Evolutionary conservation across 2,113 vertebrate genomes (phyloP), one percentile per base, ranked within the genome.

Genomic region (Saguinus midas): DNA sequence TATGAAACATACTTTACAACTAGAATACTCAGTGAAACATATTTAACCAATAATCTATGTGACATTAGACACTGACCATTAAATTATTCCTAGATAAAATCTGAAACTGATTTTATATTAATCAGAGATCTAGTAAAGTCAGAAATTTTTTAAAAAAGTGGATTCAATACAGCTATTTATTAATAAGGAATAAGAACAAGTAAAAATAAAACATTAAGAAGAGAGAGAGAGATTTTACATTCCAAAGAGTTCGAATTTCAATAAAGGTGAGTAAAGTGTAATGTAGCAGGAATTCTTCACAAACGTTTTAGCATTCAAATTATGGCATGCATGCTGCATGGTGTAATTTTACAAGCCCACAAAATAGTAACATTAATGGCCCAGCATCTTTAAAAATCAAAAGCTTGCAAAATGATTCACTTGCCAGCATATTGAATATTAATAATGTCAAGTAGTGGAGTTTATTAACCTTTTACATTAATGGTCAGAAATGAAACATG

Each of bases 401-500:
- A 98, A 98, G 84, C 92, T 84, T 96, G 45, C 80, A 98, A 97
- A 98, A 98, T 97, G 96, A 95, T 98, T 98, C 96, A 91, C 90
- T 98, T 97, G 48, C 86, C 68, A 97, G 68, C 64, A 95, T 89
- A 97, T 27, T 98, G 98, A 98, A 98, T 98, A 98, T 97, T 98
- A 98, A 99, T 97, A 80, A 64, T 70, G 97, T 96, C 91, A 96
- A 98, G 93, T 97, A 97, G 80, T 96, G 96, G 96, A 97, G 84
- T 98, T 98, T 98, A 98, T 98, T 98, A 99, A 98, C 98, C 98
- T 99, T 98, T 98, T 98, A 97, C 58, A 6, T 97, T 96, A 98
- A 98, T 98, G 98, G 97, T 98, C 98, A 98, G 84, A 98, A 98
- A 96, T 97, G 96, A 98, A 98, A 98, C 96, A 98, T 1, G 2